A percentile compares a stretch with the other conserved stretches of the same genome.
These are phyloP conservation scores for Pionites leucogaster DNA, from an alignment of 2,113 vertebrate genomes.

Conservation along the genomic window DNA sequence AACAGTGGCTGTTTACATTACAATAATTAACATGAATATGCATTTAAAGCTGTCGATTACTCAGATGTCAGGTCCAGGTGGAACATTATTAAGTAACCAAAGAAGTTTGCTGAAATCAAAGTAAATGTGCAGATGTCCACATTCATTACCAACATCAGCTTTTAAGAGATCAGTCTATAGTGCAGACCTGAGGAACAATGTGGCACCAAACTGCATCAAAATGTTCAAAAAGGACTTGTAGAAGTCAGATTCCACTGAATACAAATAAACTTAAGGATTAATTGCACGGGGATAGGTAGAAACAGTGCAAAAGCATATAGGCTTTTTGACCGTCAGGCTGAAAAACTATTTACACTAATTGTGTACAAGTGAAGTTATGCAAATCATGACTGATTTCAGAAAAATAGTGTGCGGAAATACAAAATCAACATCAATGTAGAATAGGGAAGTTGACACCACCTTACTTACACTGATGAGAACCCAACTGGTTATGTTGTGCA, in stretches of 20 bases:
- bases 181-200: not conserved
- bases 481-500: too few relatives aligned
- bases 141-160: not conserved
- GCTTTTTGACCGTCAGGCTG: not conserved
- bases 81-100: not conserved
- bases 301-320: not conserved
- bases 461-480: not conserved
- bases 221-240: not conserved
- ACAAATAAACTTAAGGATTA: not conserved
- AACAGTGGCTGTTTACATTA: not conserved
- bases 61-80: not conserved
- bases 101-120: not conserved
- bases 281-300: not conserved
- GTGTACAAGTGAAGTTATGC: not conserved
- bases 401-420: not conserved
- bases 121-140: not conserved
- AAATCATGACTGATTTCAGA: not conserved
- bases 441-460: not conserved
- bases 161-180: not conserved
- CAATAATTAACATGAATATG: not conserved
- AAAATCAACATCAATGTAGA: not conserved
- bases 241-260: not conserved
- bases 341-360: not conserved
- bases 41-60: not conserved
- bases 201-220: not conserved